A percentile compares a stretch with the other conserved stretches of the same genome.
Evolutionary conservation across 2,888 invertebrate species (phyloP).

Genomic region (Plagodis pulveraria): DNA sequence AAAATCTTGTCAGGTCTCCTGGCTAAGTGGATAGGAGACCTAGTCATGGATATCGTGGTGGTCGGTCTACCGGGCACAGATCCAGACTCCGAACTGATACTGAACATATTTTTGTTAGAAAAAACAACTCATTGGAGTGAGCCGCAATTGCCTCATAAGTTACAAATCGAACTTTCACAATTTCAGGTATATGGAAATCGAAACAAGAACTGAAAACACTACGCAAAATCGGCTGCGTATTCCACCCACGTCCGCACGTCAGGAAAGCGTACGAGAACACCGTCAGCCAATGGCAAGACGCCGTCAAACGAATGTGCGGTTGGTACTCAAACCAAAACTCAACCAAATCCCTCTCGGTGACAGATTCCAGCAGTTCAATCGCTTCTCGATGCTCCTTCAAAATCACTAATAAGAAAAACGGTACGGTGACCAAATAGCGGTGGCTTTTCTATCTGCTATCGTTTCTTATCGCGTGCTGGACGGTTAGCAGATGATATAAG

Average conservation of each 20-base stretch:
- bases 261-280: slow-evolving; percentile 61
- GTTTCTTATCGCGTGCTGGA: slow-evolving; percentile 53
- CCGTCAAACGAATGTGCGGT: slow-evolving; percentile 82
- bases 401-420: slow-evolving; percentile 50
- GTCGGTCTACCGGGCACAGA: no score
- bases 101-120: no score
- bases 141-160: no score
- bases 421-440: slow-evolving; percentile 64
- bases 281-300: slow-evolving; percentile 84
- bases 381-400: slow-evolving; percentile 59
- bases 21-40: no score
- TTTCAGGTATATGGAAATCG: slow-evolving; percentile 89
- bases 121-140: no score
- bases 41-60: no score
- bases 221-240: slow-evolving; percentile 86
- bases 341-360: slow-evolving; percentile 39
- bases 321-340: slow-evolving; percentile 75
- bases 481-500: slow-evolving; percentile 65
- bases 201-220: slow-evolving; percentile 87
- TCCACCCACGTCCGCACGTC: slow-evolving; percentile 78
- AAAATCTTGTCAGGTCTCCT: no score
- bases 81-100: no score
- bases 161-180: neutral
- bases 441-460: slow-evolving; percentile 67
- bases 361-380: slow-evolving; percentile 50